Base-by-base conservation (phyloP, 2,888 invertebrate species). In the Branchipolynoe longqiensis region DNA sequence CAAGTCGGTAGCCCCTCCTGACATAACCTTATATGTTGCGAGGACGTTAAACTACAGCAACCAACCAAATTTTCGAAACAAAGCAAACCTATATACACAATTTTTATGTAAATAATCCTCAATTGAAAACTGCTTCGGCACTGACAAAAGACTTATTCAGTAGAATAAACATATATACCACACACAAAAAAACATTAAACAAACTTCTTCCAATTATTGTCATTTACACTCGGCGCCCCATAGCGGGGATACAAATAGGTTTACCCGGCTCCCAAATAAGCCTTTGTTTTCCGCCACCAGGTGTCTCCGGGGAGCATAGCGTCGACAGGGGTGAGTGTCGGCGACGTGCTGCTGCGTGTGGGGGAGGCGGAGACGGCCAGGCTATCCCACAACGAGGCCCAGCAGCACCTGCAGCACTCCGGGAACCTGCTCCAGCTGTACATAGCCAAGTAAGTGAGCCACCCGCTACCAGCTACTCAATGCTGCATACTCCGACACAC, bases 301-400 rank as follows among this genome's bases (percentile, higher is more conserved):
- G 93, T 93, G 58, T 92, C 91, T 31, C 91, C 92, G 3, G 93
- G 93, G 33, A 93, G 92, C 86, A 91, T 93, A 6, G 92, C 93
- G 18, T 88, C 91, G 6, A 89, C 89, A 25, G 90, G 90, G 8
- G 88, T 93, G 56, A 85, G 84, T 31, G 88, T 89, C 3, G 93
- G 93, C 28, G 93, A 93, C 88, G 88, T 92, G 58, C 90, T 93
- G 56, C 87, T 92, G 64, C 91, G 91, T 88, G 92, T 93, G 25
- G 92, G 91, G 4, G 91, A 91, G 85, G 90, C 90, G n/a, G 90
- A 91, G 85, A 91, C 93, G 0, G 88, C 89, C 14, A 88, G 90
- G 59, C 89, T 93, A 48, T 90, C 91, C 28, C 92, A 92, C 86
- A 89, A 87, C 64, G 91, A 93, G 78, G 91, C 92, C 22, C 92